These are phyloP conservation scores for Cerceris ruficornis DNA, from an alignment of 2,888 invertebrate species.

Conservation along the genomic window DNA sequence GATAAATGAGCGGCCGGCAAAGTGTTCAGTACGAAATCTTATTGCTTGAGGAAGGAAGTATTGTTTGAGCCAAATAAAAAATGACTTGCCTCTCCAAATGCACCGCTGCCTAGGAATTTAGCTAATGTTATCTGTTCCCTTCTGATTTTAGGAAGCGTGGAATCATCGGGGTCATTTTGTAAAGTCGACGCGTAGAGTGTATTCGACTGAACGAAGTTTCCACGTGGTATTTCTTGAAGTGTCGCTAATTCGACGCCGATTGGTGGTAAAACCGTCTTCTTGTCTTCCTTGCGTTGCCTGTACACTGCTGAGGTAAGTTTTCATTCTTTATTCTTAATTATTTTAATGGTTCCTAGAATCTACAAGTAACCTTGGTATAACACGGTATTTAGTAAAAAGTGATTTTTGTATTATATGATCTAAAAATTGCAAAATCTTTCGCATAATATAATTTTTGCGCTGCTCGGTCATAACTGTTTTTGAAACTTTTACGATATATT, in stretches of 20 bases:
- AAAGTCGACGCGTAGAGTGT: slow-evolving; percentile 88
- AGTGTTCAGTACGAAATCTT: no score
- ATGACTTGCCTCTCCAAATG: slow-evolving; percentile 94
- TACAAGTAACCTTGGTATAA: no score
- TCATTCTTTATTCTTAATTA: slow-evolving; percentile 16
- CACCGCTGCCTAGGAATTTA: slow-evolving; percentile 96
- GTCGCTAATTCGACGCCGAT: slow-evolving; percentile 93
- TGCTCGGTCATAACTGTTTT: no score
- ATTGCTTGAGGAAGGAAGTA: no score
- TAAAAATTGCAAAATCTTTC: no score
- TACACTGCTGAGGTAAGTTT: slow-evolving; percentile 83
- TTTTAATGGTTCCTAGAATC: no score
- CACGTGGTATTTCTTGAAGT: slow-evolving; percentile 90
- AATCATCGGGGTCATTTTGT: slow-evolving; percentile 89
- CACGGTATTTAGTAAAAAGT: no score
- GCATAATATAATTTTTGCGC: no score
- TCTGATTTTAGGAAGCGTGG: slow-evolving; percentile 92
- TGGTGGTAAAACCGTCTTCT: slow-evolving; percentile 86
- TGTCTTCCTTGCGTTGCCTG: slow-evolving; percentile 86
- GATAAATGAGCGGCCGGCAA: no score
- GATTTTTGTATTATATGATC: no score
- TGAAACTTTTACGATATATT: no score
- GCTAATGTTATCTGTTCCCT: slow-evolving; percentile 93
- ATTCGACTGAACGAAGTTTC: slow-evolving; percentile 91
- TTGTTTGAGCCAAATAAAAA: not conserved